These are phyloP conservation scores for Dicranocentrus wangi DNA, from an alignment of 2,888 invertebrate genomes.

Conservation along the genomic window DNA sequence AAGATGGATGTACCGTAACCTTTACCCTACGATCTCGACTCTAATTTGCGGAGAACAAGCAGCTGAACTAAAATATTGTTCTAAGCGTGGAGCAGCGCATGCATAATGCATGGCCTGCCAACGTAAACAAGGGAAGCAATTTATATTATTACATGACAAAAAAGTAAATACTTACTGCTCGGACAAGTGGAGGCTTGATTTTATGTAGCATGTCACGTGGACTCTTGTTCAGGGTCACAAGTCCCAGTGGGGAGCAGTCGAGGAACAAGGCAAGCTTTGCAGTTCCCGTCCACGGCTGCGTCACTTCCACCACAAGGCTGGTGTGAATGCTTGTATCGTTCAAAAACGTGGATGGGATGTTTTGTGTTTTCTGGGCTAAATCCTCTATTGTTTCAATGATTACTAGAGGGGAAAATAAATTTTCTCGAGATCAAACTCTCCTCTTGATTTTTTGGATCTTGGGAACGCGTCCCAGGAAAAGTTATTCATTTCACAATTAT, in stretches of 20 bases:
- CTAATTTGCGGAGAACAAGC: too few species aligned
- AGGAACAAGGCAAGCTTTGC: constrained; percentile 80
- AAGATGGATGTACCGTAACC: constrained; percentile 68
- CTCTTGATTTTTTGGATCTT: too few species aligned
- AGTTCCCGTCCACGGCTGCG: constrained; percentile 77
- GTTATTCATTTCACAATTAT: background rate
- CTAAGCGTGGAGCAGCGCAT: too few species aligned
- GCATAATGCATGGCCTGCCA: too few species aligned
- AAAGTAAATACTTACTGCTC: constrained; percentile 61
- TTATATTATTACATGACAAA: background rate
- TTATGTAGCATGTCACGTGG: constrained; percentile 70
- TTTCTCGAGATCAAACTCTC: too few species aligned
- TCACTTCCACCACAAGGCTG: constrained; percentile 78
- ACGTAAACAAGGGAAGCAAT: too few species aligned
- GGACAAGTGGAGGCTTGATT: constrained; percentile 68
- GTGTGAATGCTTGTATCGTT: constrained; percentile 78
- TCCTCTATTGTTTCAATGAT: constrained; percentile 75
- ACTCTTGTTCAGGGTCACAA: constrained; percentile 68
- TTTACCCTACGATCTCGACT: constrained; percentile 71
- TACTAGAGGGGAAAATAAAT: constrained; percentile 63
- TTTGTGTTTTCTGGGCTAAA: constrained; percentile 73
- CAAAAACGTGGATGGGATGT: constrained; percentile 73
- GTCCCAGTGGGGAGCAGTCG: constrained; percentile 81
- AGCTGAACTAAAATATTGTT: too few species aligned
- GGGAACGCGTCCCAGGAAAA: background rate